phyloP scores from a whole-genome alignment of 2,888 invertebrate species.

The Drosophila vallismaia region DNA sequence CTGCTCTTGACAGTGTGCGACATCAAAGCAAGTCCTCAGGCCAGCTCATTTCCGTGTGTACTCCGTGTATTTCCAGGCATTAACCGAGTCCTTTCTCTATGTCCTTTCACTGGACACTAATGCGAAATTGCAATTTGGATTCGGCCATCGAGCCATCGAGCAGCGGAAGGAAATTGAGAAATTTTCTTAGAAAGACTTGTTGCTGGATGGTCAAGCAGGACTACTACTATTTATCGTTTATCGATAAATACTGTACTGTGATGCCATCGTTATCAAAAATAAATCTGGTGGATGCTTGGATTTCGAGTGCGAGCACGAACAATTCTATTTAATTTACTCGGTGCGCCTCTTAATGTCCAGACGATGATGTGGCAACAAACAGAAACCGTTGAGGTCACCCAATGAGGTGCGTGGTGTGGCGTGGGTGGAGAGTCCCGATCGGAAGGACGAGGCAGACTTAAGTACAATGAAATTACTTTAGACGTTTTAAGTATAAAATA shows the following conservation, averaged over 20 bases:
- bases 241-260: constrained; percentile 4
- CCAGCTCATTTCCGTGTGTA: constrained; percentile 34
- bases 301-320: constrained; percentile 50
- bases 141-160: neutral
- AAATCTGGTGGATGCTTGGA: constrained; percentile 21
- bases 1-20: neutral
- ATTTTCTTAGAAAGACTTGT: constrained; percentile 19
- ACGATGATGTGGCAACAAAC: constrained; percentile 38
- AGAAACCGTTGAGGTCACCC: constrained; percentile 31
- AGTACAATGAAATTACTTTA: constrained; percentile 75
- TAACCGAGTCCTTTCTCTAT: constrained; percentile 2
- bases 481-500: constrained; percentile 79
- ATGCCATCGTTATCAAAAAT: constrained; percentile 27
- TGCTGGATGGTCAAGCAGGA: neutral
- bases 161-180: constrained; percentile 33
- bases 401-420: no score
- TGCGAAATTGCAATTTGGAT: constrained; percentile 26
- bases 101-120: neutral
- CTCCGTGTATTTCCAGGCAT: constrained; percentile 1
- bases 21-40: constrained; percentile 8
- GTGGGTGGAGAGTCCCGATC: no score
- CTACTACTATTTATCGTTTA: constrained; percentile 11
- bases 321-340: constrained; percentile 75
- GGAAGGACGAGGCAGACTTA: constrained; percentile 47
- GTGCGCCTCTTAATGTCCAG: constrained; percentile 13